Base-by-base conservation (phyloP, 2,113 vertebrate species). In the Lepidothrix coronata region DNA sequence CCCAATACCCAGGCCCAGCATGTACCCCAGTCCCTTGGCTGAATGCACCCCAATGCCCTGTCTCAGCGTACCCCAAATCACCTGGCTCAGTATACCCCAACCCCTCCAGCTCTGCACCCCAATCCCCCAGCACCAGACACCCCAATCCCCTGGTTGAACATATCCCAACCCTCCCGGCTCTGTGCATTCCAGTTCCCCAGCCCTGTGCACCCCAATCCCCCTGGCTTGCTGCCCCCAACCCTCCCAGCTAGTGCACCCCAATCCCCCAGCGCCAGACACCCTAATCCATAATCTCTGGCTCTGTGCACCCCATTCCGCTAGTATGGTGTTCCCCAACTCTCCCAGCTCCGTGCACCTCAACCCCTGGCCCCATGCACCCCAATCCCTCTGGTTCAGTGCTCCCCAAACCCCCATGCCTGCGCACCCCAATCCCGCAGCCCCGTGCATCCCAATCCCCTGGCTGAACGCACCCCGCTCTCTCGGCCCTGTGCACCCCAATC, bases 401-500 rank as follows among this genome's bases (percentile, higher is more conserved):
- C 46, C 58, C 74, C 35, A n/a, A 33, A 24, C 1, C 4, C 41
- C 17, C 24, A 41, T 17, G 6, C 33, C 35, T 23, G 48, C 17
- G 39, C 24, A 15, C 33, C 55, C 14, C 31, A 52, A 28, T 48
- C 31, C 24, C 30, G 7, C 10, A 27, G 4, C 7, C 4, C 30
- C 18, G 25, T 27, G 51, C 25, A 27, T 8, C 44, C 39, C 74
- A 30, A 10, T 11, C 3, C 10, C 8, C 7, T 8, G 33, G 14
- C 8, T n/a, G 11, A 16, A 4, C 27, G 18, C 12, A 33, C 39
- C 39, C 39, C 84, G 28, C 15, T 18, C 4, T 12, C n/a, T 14
- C 3, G 11, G 6, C 24, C 7, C 14, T 4, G 8, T 17, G 23
- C 18, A 17, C 31, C 41, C 19, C 20, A 27, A 5, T 39, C 1